Base-by-base conservation (phyloP, 2,888 invertebrate genomes). In the Eueremaeus valkanovi region DNA sequence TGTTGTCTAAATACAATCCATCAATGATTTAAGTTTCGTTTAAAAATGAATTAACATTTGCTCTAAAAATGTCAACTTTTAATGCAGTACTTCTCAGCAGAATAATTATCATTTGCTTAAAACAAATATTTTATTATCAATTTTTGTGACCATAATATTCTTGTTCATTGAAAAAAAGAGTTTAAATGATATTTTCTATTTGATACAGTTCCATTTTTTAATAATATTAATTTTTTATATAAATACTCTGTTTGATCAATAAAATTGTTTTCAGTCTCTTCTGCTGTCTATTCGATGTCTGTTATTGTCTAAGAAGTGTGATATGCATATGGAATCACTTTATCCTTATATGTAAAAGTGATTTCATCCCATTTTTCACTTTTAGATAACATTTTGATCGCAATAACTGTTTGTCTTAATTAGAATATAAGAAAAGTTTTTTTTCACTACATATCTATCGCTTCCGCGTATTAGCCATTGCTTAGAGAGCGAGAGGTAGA, bases 1-100 rank as follows among this genome's bases (percentile, higher is more conserved):
- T 21, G 21, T 21, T 6, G 6, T 21, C 8, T 21, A n/a, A 8
- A 16, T 51, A 21, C 21, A 51, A 21, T 51, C 51, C 21, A 51
- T 51, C 51, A 51, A 21, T 51, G 51, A 51, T 51, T 51, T 51
- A 51, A n/a, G 21, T 51, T 51, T 51, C 21, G 21, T 51, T 51
- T 51, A 21, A 51, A 51, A 51, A 21, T 51, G 21, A 51, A 51
- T 51, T 51, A 51, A 2, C 21, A 21, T 51, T 51, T 51, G 51
- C 51, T 51, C 51, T 51, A 21, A 21, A 51, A 51, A 51, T 21
- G 51, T 51, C 51, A 51, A 51, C 51, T 51, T 51, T 51, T 45
- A 45, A 45, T 45, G 18, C 11, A 51, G 8, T 18, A 45, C 45
- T 16, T 45, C 45, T 51, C 51, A 16, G 9, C 6, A 51, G 21